These are phyloP conservation scores for Holocentrus rufus DNA, from an alignment of 2,797 vertebrate species.

Conservation along the genomic window DNA sequence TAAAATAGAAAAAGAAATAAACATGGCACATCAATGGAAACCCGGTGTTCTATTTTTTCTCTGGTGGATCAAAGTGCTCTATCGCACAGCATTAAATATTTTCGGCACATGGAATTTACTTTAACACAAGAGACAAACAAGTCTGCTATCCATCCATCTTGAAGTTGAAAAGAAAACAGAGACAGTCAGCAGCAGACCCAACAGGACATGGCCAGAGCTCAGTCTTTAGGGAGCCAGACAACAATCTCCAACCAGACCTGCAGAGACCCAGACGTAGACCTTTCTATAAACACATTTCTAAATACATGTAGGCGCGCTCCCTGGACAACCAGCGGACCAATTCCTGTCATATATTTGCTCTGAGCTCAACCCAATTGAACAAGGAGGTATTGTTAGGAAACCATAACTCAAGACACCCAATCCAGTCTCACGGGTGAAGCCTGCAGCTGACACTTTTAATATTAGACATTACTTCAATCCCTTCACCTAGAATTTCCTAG, in stretches of 20 bases:
- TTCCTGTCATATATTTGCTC: constrained; percentile 73
- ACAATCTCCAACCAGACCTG: constrained; percentile 52
- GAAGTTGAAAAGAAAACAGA: constrained; percentile 44
- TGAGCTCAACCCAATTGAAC: constrained; percentile 69
- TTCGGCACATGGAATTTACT: constrained; percentile 50
- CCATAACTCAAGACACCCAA: constrained; percentile 68
- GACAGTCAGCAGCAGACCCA: constrained; percentile 45
- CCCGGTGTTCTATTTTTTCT: constrained; percentile 42
- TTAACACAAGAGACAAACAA: constrained; percentile 57
- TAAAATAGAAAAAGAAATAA: constrained; percentile 43
- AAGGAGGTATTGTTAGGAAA: constrained; percentile 75
- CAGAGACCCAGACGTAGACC: constrained; percentile 46
- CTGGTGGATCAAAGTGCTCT: constrained; percentile 48
- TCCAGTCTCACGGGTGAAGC: constrained; percentile 61
- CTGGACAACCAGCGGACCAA: constrained; percentile 66
- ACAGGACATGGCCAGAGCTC: constrained; percentile 43
- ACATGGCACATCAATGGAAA: constrained; percentile 36
- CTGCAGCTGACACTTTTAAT: constrained; percentile 76
- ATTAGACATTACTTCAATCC: constrained; percentile 73
- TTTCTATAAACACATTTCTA: constrained; percentile 64
- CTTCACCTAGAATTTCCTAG: constrained; percentile 63
- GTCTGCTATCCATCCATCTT: constrained; percentile 63
- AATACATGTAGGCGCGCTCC: constrained; percentile 54
- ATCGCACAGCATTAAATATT: constrained; percentile 42
- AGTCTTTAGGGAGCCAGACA: constrained; percentile 53